Evolutionary conservation across 2,113 vertebrate genomes (phyloP), one percentile per base, ranked within the genome.

Genomic region (Microcebus murinus): DNA sequence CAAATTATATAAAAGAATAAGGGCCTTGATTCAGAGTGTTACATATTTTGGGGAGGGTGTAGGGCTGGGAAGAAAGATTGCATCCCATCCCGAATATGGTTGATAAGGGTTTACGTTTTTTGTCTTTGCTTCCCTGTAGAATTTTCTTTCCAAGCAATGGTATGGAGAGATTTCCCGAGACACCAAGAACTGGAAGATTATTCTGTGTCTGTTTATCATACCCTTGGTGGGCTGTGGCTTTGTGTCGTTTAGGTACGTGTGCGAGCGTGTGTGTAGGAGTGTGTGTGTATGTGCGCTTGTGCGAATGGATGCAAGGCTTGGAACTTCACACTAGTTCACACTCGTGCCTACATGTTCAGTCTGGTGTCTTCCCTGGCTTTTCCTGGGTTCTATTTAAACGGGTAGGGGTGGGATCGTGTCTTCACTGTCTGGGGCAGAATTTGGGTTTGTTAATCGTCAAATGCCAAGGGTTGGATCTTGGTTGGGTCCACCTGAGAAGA

Each of bases 101-200:
- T 13, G 2, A 45, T 29, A 17, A 81, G 6, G 57, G 48, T n/a
- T n/a, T 39, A 0, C 61, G 39, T n/a, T 21, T 5, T 82, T 13
- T 96, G 76, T 95, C 93, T 87, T 79, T 96, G 29, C 97, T 92
- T 90, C 48, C 21, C 31, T 92, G 48, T 88, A 99, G 99, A 99
- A 99, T 91, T 99, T 99, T 91, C 99, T 99, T 91, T 99, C 99
- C 79, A 99, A 99, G 97, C 99, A 99, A 86, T 99, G 99, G 99
- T 99, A 99, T 59, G 99, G 99, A 48, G 99, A 99, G 97, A 99
- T 99, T 84, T 99, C 99, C 39, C 99, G 99, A 91, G 99, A 99
- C 96, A 99, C 99, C 59, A 99, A 99, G 59, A 99, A 99, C 77
- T 99, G 99, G 99, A 99, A 99, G 98, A 98, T 99, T 3, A 98